Conservation (phyloP, 2,113 vertebrate species). For the Saguinus midas region DNA sequence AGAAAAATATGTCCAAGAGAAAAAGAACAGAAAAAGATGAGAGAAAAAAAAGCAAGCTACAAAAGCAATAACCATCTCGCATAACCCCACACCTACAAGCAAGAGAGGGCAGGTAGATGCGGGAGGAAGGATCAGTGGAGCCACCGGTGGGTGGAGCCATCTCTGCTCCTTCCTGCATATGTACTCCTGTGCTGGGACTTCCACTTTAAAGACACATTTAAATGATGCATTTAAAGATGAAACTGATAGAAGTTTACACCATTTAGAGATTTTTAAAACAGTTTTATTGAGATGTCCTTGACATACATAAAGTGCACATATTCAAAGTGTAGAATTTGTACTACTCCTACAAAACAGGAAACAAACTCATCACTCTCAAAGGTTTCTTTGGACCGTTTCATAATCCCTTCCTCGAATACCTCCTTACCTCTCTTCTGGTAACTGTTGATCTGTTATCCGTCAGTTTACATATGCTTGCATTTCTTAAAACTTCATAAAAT, state of each 20-base stretch:
- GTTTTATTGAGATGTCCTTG: neutral
- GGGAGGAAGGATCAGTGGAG: neutral
- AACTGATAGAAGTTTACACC: neutral
- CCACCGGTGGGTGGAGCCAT: fast-evolving
- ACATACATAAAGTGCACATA: neutral
- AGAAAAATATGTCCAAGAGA: neutral
- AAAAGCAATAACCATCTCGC: neutral
- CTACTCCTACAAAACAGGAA: neutral
- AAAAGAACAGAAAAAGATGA: neutral
- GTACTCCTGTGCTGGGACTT: neutral
- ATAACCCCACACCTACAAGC: no score
- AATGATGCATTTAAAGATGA: neutral
- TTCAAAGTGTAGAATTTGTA: neutral
- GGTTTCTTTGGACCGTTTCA: neutral
- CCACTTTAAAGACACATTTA: neutral
- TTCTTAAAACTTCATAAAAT: neutral
- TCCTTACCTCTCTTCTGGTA: neutral
- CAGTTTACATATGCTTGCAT: neutral
- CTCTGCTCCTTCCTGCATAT: neutral
- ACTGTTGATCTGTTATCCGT: neutral
- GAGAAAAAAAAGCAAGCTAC: neutral
- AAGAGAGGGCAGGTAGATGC: neutral
- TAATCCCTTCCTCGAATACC: neutral
- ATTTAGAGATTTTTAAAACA: neutral
- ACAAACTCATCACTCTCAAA: neutral